Percentiles rank a stretch among this genome's conserved stretches.
Conservation (phyloP, 2,888 invertebrate species). For the Dicycla oo region DNA sequence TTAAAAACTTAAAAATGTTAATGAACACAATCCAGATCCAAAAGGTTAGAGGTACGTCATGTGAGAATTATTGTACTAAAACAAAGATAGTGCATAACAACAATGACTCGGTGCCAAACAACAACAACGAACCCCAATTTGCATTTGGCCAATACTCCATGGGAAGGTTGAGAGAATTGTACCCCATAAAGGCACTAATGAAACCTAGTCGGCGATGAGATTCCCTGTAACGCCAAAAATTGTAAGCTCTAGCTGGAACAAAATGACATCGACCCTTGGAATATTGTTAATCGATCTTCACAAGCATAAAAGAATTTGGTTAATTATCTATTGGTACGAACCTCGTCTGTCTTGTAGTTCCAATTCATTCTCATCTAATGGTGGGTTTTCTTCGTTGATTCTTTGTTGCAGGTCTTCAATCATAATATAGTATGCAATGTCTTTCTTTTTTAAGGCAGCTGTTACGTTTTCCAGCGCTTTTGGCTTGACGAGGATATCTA, state of each 20-base stretch:
- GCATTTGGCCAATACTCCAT: constrained; percentile 91
- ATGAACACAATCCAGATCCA: constrained; percentile 56
- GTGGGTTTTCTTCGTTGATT: constrained; percentile 95
- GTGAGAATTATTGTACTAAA: constrained; percentile 60
- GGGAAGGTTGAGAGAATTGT: constrained; percentile 89
- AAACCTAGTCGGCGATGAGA: constrained; percentile 82
- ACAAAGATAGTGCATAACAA: constrained; percentile 70
- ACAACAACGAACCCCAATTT: constrained; percentile 91
- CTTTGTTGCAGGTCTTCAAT: constrained; percentile 95
- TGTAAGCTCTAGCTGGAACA: constrained; percentile 90
- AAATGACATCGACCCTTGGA: constrained; percentile 84
- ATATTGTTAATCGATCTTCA: constrained; percentile 70
- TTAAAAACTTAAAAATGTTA: constrained; percentile 44
- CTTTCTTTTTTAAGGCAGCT: constrained; percentile 90
- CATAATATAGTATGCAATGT: constrained; percentile 92
- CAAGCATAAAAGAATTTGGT: constrained; percentile 21
- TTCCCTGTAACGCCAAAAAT: constrained; percentile 91
- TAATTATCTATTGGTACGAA: constrained; percentile 74
- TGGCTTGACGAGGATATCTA: constrained; percentile 94
- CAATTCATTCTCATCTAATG: constrained; percentile 91
- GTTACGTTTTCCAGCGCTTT: constrained; percentile 92
- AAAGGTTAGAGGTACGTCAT: constrained; percentile 54
- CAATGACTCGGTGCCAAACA: constrained; percentile 76
- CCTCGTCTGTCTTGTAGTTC: constrained; percentile 93
- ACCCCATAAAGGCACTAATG: constrained; percentile 88